Conservation (phyloP, 2,113 vertebrate species). For the Cranoglanis bouderius region DNA sequence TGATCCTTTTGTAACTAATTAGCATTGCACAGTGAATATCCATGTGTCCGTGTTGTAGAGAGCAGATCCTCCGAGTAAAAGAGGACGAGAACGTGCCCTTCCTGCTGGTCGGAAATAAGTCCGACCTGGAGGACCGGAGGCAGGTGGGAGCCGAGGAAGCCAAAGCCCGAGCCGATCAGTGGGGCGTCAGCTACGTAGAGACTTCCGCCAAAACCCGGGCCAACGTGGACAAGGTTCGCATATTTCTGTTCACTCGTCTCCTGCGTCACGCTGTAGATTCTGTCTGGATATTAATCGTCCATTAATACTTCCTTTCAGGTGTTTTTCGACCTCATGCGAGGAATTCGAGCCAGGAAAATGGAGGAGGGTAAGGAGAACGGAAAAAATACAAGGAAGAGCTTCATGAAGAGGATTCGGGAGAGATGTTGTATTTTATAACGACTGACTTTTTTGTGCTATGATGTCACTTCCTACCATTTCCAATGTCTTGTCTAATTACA, state of each 20-base stretch:
- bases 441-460: not conserved
- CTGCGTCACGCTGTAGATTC: not conserved
- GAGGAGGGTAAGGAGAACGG: slow-evolving; percentile 91
- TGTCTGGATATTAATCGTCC: not conserved
- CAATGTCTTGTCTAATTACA: not conserved
- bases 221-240: slow-evolving; percentile 85
- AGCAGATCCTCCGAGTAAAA: slow-evolving; percentile 88
- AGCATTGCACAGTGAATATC: not conserved
- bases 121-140: slow-evolving; percentile 88
- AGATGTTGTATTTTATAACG: slow-evolving; percentile 93
- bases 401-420: slow-evolving; percentile 87
- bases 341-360: slow-evolving; percentile 89
- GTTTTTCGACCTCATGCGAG: slow-evolving; percentile 88
- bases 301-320: slow-evolving; percentile 66
- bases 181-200: slow-evolving; percentile 89
- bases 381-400: slow-evolving; percentile 89
- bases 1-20: not conserved
- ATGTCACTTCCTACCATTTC: not conserved
- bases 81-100: slow-evolving; percentile 91
- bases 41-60: slow-evolving; percentile 64
- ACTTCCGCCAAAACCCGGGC: slow-evolving; percentile 88
- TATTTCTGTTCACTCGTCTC: not conserved
- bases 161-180: slow-evolving; percentile 84
- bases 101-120: slow-evolving; percentile 88
- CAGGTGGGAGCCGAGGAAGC: slow-evolving; percentile 87